phyloP scores from a whole-genome alignment of 2,888 invertebrate genomes.

The Criorhina ranunculi region DNA sequence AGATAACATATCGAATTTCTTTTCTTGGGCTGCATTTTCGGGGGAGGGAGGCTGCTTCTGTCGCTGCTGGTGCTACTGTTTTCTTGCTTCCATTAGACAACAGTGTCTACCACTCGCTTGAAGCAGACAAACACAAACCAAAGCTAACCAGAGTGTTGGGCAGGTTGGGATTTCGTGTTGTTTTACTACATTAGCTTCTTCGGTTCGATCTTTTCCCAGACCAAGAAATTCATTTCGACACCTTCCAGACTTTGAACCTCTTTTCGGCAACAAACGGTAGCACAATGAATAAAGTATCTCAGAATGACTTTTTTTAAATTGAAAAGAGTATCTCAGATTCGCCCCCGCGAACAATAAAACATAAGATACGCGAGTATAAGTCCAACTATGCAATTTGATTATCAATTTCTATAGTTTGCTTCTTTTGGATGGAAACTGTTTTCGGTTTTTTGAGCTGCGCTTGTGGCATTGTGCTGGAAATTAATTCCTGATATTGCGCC shows the following conservation, averaged over 20 bases:
- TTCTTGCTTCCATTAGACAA: constrained; percentile 39
- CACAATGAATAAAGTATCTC: constrained; percentile 51
- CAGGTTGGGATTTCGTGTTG: constrained; percentile 57
- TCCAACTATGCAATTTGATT: constrained; percentile 60
- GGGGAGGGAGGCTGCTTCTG: constrained; percentile 29
- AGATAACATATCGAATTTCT: constrained; percentile 71
- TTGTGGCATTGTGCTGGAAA: constrained; percentile 44
- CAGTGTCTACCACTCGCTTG: constrained; percentile 33
- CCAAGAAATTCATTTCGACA: constrained; percentile 69
- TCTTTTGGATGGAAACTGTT: constrained; percentile 30
- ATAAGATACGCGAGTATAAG: constrained; percentile 19
- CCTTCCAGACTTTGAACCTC: constrained; percentile 29
- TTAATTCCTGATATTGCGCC: constrained; percentile 74
- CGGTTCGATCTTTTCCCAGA: constrained; percentile 27
- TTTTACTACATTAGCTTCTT: constrained; percentile 56
- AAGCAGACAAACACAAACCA: constrained; percentile 28
- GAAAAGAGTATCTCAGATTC: constrained; percentile 45
- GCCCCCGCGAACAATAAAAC: constrained; percentile 55
- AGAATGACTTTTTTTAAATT: constrained; percentile 53
- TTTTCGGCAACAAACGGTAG: constrained; percentile 50
- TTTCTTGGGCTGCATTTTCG: constrained; percentile 54
- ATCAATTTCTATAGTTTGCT: constrained; percentile 49
- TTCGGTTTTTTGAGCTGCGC: constrained; percentile 6
- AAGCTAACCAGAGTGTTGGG: constrained; percentile 45
- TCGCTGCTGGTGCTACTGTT: constrained; percentile 44